A percentile compares a stretch with the other conserved stretches of the same genome.
Evolutionary conservation across 2,113 vertebrate species (phyloP).

Genomic region (Electrona antarctica): DNA sequence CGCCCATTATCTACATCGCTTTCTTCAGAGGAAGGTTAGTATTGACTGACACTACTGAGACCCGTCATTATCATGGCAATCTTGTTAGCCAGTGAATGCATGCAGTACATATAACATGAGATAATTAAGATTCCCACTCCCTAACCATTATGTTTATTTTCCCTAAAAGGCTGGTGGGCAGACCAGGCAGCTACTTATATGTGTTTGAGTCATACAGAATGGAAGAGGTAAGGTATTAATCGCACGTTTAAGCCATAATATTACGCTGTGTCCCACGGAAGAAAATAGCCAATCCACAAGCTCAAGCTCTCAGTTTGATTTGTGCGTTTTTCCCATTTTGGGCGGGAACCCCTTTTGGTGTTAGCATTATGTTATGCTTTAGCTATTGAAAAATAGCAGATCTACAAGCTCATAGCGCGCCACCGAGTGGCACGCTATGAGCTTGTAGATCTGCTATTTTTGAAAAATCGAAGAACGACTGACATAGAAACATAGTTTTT

Average conservation of each 20-base stretch:
- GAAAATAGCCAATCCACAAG: no score
- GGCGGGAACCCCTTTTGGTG: no score
- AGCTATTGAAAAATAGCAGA: no score
- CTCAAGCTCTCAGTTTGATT: no score
- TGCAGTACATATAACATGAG: no score
- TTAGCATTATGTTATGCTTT: no score
- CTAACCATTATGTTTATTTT: constrained; percentile 9
- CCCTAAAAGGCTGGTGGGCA: constrained; percentile 87
- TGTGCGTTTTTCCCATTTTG: no score
- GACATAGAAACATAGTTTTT: no score
- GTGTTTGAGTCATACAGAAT: constrained; percentile 96
- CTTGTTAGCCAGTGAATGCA: neutral
- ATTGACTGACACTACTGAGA: neutral
- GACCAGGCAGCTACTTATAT: constrained; percentile 93
- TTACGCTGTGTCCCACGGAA: neutral
- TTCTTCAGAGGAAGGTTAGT: constrained; percentile 97
- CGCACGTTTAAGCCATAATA: neutral
- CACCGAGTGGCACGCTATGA: no score
- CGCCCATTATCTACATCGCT: constrained; percentile 97
- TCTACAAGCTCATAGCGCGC: no score
- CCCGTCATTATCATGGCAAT: neutral
- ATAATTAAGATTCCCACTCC: neutral
- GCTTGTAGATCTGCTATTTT: no score
- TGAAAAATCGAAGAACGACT: no score
- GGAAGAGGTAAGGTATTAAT: constrained; percentile 88